A percentile compares a stretch with the other conserved stretches of the same genome.
Conservation (phyloP, 2,888 invertebrate species). For the Drosophila prolongata region DNA sequence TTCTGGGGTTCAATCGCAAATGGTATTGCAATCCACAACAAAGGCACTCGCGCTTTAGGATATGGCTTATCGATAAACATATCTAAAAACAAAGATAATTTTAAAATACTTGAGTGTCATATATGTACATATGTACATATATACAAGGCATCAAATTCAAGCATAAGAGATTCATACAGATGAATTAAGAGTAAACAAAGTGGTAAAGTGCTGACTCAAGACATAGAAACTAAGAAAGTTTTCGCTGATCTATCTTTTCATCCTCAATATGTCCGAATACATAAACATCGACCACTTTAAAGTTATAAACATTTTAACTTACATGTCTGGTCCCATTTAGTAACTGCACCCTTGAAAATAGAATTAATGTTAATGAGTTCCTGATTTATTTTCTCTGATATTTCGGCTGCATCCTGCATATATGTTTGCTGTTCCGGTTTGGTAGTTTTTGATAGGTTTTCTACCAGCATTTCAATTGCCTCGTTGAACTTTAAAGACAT, state of each 20-base stretch:
- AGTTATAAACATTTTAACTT: neutral
- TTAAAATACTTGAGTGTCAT: too few relatives aligned
- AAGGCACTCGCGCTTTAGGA: neutral
- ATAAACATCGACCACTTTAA: too few relatives aligned
- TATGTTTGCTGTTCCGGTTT: neutral
- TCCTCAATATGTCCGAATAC: too few relatives aligned
- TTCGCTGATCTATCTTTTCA: neutral
- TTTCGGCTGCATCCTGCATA: constrained; percentile 24
- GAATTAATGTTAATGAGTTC: constrained; percentile 9
- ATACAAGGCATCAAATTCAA: too few relatives aligned
- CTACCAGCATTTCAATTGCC: neutral
- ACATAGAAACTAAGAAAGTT: neutral
- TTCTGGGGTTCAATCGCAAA: neutral
- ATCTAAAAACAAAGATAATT: neutral
- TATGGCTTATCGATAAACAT: neutral
- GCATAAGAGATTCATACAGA: too few relatives aligned
- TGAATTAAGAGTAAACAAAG: neutral
- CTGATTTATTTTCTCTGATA: neutral
- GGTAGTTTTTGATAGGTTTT: neutral
- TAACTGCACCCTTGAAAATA: neutral
- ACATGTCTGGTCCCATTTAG: constrained; percentile 4
- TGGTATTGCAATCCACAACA: neutral
- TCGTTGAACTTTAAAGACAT: neutral
- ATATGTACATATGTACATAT: too few relatives aligned
- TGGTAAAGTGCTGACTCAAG: neutral